phyloP scores from a whole-genome alignment of 2,113 vertebrate genomes.

The Brachyistius frenatus region DNA sequence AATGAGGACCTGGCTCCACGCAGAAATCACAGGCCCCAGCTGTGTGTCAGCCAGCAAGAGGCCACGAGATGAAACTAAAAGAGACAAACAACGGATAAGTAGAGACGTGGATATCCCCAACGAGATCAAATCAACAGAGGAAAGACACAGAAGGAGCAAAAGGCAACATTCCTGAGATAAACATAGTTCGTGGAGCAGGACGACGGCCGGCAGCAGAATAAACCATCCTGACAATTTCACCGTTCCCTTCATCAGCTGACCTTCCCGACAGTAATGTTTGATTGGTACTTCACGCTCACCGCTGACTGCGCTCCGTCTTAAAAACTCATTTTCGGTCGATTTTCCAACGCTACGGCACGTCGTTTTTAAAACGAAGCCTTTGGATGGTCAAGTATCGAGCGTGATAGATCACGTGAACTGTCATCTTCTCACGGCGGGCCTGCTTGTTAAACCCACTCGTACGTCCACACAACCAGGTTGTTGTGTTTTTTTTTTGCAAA shows the following conservation, averaged over 20 bases:
- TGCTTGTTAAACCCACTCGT: constrained; percentile 2
- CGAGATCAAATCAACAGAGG: constrained; percentile 21
- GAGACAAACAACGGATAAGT: constrained; percentile 10
- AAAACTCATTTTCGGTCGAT: background rate
- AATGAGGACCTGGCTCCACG: background rate
- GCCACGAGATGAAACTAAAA: constrained; percentile 22
- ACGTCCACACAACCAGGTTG: background rate
- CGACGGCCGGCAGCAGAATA: background rate
- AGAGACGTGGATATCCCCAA: background rate
- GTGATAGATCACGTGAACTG: background rate
- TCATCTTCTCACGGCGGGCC: background rate
- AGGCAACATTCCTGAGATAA: background rate
- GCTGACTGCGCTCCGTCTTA: too few species aligned
- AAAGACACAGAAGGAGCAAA: background rate
- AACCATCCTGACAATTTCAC: too few species aligned
- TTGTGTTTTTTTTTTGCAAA: background rate
- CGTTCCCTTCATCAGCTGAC: background rate
- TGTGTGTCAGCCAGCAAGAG: background rate
- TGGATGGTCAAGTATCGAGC: background rate
- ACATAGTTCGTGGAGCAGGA: background rate
- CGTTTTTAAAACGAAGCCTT: background rate
- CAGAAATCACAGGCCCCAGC: constrained; percentile 16
- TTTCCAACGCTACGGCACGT: background rate
- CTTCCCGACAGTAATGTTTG: background rate
- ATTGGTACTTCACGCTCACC: too few species aligned